These are phyloP conservation scores for Sebastes kiyomatsui DNA, from an alignment of 2,797 vertebrate genomes.

Conservation along the genomic window DNA sequence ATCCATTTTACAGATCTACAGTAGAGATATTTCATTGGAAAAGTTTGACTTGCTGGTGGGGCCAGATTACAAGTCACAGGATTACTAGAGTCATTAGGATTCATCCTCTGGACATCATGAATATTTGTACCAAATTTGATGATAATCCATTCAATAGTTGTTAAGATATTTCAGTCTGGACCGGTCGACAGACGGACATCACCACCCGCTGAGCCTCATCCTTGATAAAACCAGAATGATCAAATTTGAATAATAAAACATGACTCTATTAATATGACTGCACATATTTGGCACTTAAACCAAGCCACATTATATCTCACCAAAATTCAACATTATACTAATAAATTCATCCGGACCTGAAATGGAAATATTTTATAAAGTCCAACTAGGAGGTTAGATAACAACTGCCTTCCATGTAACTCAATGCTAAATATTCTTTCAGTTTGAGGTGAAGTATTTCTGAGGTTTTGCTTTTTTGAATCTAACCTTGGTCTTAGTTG, in stretches of 20 bases:
- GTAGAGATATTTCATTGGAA: not conserved
- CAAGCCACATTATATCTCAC: conserved; percentile 24
- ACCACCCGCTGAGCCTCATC: not conserved
- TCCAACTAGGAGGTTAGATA: conserved; percentile 71
- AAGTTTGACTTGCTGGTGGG: not conserved
- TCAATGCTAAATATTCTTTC: conserved; percentile 68
- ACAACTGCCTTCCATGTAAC: conserved; percentile 76
- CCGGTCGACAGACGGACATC: too few species aligned
- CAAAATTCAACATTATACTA: conserved; percentile 45
- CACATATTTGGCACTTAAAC: not conserved
- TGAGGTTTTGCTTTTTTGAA: conserved; percentile 80
- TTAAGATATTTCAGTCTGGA: not conserved
- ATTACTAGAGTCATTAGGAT: not conserved
- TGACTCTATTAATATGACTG: not conserved
- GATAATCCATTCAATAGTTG: not conserved
- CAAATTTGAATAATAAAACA: not conserved
- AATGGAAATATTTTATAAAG: conserved; percentile 82
- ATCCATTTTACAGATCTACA: not conserved
- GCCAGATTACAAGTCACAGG: not conserved
- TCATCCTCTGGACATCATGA: not conserved
- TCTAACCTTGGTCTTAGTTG: conserved; percentile 75
- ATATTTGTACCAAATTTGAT: not conserved
- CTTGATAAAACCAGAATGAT: not conserved
- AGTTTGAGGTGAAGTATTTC: conserved; percentile 75
- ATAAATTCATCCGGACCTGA: conserved; percentile 77